Conservation (phyloP, 1,140 invertebrate genomes). For the Zaprionus vittiger region DNA sequence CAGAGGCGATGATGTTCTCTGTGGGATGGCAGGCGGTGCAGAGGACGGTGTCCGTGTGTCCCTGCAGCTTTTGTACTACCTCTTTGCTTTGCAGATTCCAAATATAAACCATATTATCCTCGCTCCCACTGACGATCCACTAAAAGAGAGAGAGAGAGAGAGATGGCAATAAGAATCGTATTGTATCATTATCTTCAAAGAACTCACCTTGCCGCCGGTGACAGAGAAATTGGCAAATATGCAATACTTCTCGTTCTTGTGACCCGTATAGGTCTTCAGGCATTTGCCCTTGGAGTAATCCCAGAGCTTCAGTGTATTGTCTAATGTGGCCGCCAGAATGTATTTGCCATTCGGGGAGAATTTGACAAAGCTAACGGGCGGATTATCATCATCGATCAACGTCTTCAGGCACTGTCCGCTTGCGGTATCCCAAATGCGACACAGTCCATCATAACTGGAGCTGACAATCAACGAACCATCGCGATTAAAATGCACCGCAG, state of each 20-base stretch:
- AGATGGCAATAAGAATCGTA: conserved; percentile 2
- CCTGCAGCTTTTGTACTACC: conserved; percentile 98
- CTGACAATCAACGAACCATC: conserved; percentile 99
- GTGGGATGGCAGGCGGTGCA: conserved; percentile 99
- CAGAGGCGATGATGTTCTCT: conserved; percentile 99
- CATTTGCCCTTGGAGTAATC: conserved; percentile 99
- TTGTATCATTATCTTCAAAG: background rate
- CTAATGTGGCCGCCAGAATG: conserved; percentile 98
- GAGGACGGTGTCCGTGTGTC: conserved; percentile 98
- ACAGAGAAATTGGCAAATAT: conserved; percentile 99
- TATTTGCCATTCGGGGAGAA: conserved; percentile 99
- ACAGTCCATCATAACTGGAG: conserved; percentile 99
- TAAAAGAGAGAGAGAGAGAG: conserved; percentile 22
- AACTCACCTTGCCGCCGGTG: conserved; percentile 97
- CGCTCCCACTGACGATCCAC: conserved; percentile 99
- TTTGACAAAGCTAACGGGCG: conserved; percentile 99
- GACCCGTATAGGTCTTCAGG: conserved; percentile 98
- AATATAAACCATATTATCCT: conserved; percentile 99
- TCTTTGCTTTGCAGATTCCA: conserved; percentile 99
- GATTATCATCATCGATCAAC: conserved; percentile 97
- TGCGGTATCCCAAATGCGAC: conserved; percentile 99
- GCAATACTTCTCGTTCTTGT: conserved; percentile 99
- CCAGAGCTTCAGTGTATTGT: conserved; percentile 99
- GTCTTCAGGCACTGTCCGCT: conserved; percentile 99
- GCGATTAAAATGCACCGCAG: conserved; percentile 98